Evolutionary conservation across 2,888 invertebrate genomes (phyloP), one percentile per base, ranked within the genome.

Genomic region (Enchytraeus crypticus): DNA sequence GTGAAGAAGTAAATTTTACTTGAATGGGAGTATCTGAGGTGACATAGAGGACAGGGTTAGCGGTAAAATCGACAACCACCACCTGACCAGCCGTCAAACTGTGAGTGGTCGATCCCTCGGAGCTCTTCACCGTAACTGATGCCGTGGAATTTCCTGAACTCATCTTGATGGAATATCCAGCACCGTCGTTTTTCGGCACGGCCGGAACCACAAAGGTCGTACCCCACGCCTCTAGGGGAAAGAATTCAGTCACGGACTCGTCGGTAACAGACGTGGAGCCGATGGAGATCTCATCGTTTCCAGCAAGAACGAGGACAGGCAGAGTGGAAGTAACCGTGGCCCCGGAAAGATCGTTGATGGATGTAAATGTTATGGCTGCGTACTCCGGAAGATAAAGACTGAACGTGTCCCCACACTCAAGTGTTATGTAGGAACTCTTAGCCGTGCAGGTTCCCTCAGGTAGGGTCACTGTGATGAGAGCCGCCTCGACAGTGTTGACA

Each of bases 171-270:
- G 46, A 59, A 46, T 53, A 59, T 51, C 59, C 59, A 2, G 30
- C 27, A 5, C 23, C 46, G 46, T 46, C 26, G 45, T 53, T 53
- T 4, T 45, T 45, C 1, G 59, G 59, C n/a, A 54, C 27, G 23
- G 45, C 18, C 5, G 45, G 29, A n/a, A 59, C 53, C 29, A 46
- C 59, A 53, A 59, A 59, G 3, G 5, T 53, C 45, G 30, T 11
- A 1, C 59, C 59, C 59, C 59, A 59, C 23, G 59, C 45, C 53
- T 30, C 38, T 18, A 59, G 30, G 5, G 59, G 59, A 11, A 53
- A n/a, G 26, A 54, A 21, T n/a, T 59, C 53, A 3, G 59, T 45
- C 26, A 45, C 53, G 8, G 45, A 18, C 11, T 34, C 29, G 18
- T 59, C 59, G 1, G 32, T 18, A 18, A 59, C 29, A 4, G 34